Conservation (phyloP, 2,797 vertebrate species). For the Rhinatrema bivittatum region DNA sequence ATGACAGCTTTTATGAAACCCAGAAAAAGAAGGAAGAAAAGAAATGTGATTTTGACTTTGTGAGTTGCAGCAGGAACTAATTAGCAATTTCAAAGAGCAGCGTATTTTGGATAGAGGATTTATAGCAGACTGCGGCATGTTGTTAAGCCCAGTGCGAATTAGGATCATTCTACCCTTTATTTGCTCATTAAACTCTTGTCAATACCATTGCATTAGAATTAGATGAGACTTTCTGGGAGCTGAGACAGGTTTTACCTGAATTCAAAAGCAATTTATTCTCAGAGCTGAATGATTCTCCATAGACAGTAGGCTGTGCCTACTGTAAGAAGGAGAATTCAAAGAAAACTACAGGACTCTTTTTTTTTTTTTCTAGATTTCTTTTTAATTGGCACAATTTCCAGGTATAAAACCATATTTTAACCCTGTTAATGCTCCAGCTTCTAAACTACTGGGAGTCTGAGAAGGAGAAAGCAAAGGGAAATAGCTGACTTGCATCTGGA, state of each 20-base stretch:
- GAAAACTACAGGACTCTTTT: too few species aligned
- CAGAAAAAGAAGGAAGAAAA: conserved; percentile 5
- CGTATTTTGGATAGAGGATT: conserved; percentile 15
- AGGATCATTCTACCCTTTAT: conserved; percentile 14
- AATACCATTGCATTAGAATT: background rate
- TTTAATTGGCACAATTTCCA: too few species aligned
- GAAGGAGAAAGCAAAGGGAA: too few species aligned
- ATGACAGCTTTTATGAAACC: conserved; percentile 16
- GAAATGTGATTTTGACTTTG: conserved; percentile 10
- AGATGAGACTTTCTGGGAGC: background rate
- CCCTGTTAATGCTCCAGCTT: too few species aligned
- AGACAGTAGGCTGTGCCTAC: too few species aligned
- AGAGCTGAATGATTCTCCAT: too few species aligned
- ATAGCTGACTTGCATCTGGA: conserved; percentile 26
- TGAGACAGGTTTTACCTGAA: too few species aligned
- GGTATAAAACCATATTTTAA: too few species aligned
- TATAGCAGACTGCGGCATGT: background rate
- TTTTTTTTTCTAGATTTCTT: too few species aligned
- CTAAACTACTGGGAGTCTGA: too few species aligned
- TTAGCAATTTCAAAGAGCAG: conserved; percentile 30
- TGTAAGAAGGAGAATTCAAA: too few species aligned
- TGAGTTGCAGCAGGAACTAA: conserved; percentile 29
- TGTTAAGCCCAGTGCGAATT: conserved; percentile 24
- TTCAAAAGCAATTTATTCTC: too few species aligned
- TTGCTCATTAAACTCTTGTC: conserved; percentile 12